Percentiles rank a stretch among this genome's conserved stretches.
Conservation (phyloP, 2,888 invertebrate species). For the Oscheius sp. region DNA sequence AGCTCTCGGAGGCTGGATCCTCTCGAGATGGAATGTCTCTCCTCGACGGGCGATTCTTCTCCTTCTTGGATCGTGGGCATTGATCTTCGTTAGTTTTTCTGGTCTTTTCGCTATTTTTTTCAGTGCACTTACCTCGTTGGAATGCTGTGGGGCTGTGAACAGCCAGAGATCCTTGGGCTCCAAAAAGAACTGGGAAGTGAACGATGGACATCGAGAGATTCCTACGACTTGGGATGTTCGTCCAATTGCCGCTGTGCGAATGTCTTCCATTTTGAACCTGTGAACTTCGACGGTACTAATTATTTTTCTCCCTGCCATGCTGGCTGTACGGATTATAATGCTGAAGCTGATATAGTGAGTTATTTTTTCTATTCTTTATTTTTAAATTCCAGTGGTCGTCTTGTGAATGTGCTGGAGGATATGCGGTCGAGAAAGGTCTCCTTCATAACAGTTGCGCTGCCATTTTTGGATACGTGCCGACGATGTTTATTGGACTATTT, state of each 20-base stretch:
- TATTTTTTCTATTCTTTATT: background rate
- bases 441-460: slow-evolving; percentile 50
- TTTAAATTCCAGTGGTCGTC: slow-evolving; percentile 54
- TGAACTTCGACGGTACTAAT: slow-evolving; percentile 77
- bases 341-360: slow-evolving; percentile 44
- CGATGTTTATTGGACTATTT: slow-evolving; percentile 67
- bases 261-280: slow-evolving; percentile 77
- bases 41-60: slow-evolving; percentile 53
- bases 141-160: slow-evolving; percentile 55
- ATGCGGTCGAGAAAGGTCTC: slow-evolving; percentile 45
- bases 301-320: slow-evolving; percentile 84
- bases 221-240: slow-evolving; percentile 33
- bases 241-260: slow-evolving; percentile 47
- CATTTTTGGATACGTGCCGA: slow-evolving; percentile 54
- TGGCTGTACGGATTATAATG: slow-evolving; percentile 77
- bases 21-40: slow-evolving; percentile 57
- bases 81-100: slow-evolving; percentile 40
- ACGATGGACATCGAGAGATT: slow-evolving; percentile 8
- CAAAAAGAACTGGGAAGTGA: background rate
- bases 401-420: slow-evolving; percentile 51
- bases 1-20: slow-evolving; percentile 62
- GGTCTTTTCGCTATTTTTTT: background rate
- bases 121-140: slow-evolving; percentile 44
- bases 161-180: slow-evolving; percentile 46
- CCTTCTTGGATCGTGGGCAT: slow-evolving; percentile 56